Base-by-base conservation (phyloP, 2,888 invertebrate genomes). In the Parnassius orleans region DNA sequence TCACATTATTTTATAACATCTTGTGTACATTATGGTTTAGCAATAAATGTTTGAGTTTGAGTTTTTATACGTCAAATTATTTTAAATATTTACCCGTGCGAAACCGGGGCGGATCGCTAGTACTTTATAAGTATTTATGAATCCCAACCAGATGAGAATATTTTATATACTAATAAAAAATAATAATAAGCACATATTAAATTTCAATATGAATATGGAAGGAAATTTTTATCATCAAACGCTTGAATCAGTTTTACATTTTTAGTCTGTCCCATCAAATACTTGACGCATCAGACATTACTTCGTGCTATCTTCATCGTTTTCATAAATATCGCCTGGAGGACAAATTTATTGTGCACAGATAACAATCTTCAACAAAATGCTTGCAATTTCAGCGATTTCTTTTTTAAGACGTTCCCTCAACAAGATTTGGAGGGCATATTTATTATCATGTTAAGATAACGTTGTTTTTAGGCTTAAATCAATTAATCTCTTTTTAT, bases 291-390 rank as follows among this genome's bases (percentile, higher is more conserved):
- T 65, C 71, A 61, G 57, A 54, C 61, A 58, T 65, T 62, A 60
- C 64, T 71, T 57, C 63, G 55, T 67, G 71, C 72, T 76, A 76
- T 78, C 75, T 71, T 63, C 59, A 64, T 71, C 70, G 74, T 82
- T 84, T 85, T 84, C 83, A 83, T 84, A 83, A 81, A 82, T 76
- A 79, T 77, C 72, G 73, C 70, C 72, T 71, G 70, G 74, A 67
- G 75, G 77, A 81, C 80, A 80, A 82, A 86, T 86, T 85, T 86
- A 86, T 86, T 74, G 75, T 77, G 61, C 48, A 41, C 61, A 69
- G 84, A 76, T 86, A 85, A 74, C 72, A 71, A 87, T 87, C 86
- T 79, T 70, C 64, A 74, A 79, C 81, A 80, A 81, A 87, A 86
- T 83, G 77, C 76, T 80, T 84, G 86, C 82, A 83, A 85, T 86